Conservation (phyloP, 30 jellyfish, hydroid and myxozoan species). For the Clytia hemisphaerica region DNA sequence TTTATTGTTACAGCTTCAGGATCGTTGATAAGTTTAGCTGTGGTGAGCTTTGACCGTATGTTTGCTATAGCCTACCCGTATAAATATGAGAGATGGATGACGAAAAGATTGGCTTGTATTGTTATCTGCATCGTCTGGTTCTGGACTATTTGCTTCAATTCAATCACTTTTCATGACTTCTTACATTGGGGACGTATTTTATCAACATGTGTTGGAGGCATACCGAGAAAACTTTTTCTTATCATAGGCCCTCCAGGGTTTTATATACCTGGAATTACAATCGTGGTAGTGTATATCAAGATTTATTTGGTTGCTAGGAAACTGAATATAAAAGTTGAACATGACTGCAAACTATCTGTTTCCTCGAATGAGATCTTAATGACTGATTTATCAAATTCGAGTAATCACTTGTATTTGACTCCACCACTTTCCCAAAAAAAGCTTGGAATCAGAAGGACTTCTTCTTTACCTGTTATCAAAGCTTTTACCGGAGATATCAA, state of each 20-base stretch:
- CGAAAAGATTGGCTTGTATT: background rate
- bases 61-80: conserved; percentile 59
- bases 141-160: conserved; percentile 10
- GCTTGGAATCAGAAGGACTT: too few species aligned
- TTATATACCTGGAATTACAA: conserved; percentile 62
- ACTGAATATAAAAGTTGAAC: conserved; percentile 38
- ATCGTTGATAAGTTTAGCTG: conserved; percentile 61
- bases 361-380: too few species aligned
- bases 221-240: conserved; percentile 58
- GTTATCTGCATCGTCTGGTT: conserved; percentile 46
- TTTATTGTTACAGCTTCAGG: conserved; percentile 64
- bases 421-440: too few species aligned
- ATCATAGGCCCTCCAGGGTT: conserved; percentile 58
- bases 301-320: conserved; percentile 52
- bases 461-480: too few species aligned
- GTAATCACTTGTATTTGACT: too few species aligned
- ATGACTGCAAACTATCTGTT: too few species aligned
- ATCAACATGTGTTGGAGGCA: conserved; percentile 49
- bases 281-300: conserved; percentile 55
- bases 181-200: conserved; percentile 40
- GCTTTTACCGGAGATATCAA: too few species aligned
- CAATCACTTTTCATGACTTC: conserved; percentile 14
- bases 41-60: conserved; percentile 76
- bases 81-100: conserved; percentile 27
- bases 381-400: too few species aligned